Conservation (phyloP, 2,797 vertebrate genomes). For the Euphonia xanthogaster region DNA sequence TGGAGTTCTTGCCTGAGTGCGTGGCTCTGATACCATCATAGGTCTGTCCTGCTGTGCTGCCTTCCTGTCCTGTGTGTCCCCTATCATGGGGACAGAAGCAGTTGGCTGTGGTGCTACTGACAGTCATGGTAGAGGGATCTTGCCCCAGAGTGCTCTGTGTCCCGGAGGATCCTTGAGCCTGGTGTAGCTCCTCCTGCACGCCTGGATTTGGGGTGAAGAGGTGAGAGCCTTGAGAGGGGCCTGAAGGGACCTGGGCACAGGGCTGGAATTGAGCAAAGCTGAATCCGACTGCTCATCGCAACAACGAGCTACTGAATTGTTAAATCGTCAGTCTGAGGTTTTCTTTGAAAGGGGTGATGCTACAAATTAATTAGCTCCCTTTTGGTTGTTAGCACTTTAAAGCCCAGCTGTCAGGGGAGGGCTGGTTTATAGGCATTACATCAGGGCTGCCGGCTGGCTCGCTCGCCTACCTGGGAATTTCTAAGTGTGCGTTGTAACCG, state of each 20-base stretch:
- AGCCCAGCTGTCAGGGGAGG: constrained; percentile 34
- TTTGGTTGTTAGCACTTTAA: constrained; percentile 42
- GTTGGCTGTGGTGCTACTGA: background rate
- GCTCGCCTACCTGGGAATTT: constrained; percentile 17
- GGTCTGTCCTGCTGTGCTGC: background rate
- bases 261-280: background rate
- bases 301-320: background rate
- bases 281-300: fast-evolving
- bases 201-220: background rate
- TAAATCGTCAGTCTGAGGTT: background rate
- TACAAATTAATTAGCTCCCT: constrained; percentile 40
- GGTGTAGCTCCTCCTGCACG: background rate
- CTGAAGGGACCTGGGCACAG: background rate
- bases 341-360: constrained; percentile 32
- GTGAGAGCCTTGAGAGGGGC: background rate
- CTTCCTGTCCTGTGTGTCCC: background rate
- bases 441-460: constrained; percentile 29
- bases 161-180: background rate
- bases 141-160: background rate
- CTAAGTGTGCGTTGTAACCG: background rate
- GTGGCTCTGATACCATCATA: background rate
- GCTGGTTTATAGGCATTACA: constrained; percentile 39
- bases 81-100: background rate
- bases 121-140: background rate
- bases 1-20: background rate